These are phyloP conservation scores for Trematocara stigmaticum DNA, from an alignment of 2,113 vertebrate species.

Conservation along the genomic window DNA sequence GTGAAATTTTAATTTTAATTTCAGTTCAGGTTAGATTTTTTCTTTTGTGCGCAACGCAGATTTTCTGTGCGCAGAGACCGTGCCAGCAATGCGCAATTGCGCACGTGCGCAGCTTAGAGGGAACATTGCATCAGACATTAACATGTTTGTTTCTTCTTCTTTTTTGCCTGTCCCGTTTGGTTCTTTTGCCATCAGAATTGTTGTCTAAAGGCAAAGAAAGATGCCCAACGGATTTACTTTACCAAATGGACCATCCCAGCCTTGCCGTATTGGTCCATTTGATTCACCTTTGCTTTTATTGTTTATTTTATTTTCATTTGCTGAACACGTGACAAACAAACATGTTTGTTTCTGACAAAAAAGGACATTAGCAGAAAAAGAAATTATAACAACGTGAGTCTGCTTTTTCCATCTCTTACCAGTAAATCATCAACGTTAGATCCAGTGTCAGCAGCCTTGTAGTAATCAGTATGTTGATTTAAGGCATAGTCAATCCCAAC, in stretches of 20 bases:
- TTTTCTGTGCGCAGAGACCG: too few relatives aligned
- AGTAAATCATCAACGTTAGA: slow-evolving; percentile 16
- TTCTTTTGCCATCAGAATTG: too few relatives aligned
- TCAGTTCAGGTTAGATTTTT: too few relatives aligned
- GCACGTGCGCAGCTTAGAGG: too few relatives aligned
- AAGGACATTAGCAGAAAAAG: background rate
- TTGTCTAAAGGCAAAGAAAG: too few relatives aligned
- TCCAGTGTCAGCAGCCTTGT: slow-evolving; percentile 60
- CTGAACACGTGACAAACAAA: background rate
- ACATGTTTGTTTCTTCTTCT: background rate
- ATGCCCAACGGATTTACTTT: too few relatives aligned
- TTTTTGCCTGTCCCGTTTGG: background rate
- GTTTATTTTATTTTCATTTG: background rate
- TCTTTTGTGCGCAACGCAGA: too few relatives aligned
- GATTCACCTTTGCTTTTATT: background rate
- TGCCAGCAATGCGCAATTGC: too few relatives aligned
- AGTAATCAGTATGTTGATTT: slow-evolving; percentile 73
- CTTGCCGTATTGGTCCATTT: background rate
- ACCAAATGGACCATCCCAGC: too few relatives aligned
- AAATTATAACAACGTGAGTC: background rate
- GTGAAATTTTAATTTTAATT: too few relatives aligned
- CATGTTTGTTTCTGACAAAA: background rate
- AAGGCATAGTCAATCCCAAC: slow-evolving; percentile 65
- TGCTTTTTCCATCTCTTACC: slow-evolving; percentile 49
- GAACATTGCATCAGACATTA: background rate